Conservation (phyloP, 2,888 invertebrate species). For the Lepidochitona cinerea region DNA sequence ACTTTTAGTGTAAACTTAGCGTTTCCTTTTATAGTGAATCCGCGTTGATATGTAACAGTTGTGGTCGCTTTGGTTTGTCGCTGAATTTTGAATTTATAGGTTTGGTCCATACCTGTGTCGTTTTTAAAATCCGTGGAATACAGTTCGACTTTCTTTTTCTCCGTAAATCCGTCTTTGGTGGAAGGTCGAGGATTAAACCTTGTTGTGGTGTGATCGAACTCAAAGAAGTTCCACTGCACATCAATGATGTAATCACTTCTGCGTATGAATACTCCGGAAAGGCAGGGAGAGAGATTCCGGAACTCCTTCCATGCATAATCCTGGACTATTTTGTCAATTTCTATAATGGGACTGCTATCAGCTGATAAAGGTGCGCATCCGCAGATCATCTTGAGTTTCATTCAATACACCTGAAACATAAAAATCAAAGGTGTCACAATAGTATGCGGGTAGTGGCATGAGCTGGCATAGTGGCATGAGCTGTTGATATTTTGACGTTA, state of each 20-base stretch:
- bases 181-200: conserved; percentile 34
- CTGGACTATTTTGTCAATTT: conserved; percentile 27
- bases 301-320: conserved; percentile 53
- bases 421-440: too few species aligned
- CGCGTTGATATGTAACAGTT: conserved; percentile 43
- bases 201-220: conserved; percentile 47
- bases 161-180: conserved; percentile 35
- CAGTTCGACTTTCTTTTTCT: conserved; percentile 46
- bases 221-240: conserved; percentile 54
- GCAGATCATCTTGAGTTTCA: conserved; percentile 36
- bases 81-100: conserved; percentile 51
- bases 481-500: too few species aligned
- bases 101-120: conserved; percentile 48
- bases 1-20: conserved; percentile 49
- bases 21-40: conserved; percentile 44
- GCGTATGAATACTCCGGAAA: conserved; percentile 38
- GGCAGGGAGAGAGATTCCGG: conserved; percentile 47
- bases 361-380: conserved; percentile 21
- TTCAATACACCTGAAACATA: too few species aligned
- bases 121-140: conserved; percentile 51
- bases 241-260: conserved; percentile 43
- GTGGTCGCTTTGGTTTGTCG: conserved; percentile 51
- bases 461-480: too few species aligned
- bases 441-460: too few species aligned
- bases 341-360: not conserved